Evolutionary conservation across 2,113 vertebrate species (phyloP), one percentile per base, ranked within the genome.

Genomic region (Diglossa brunneiventris): DNA sequence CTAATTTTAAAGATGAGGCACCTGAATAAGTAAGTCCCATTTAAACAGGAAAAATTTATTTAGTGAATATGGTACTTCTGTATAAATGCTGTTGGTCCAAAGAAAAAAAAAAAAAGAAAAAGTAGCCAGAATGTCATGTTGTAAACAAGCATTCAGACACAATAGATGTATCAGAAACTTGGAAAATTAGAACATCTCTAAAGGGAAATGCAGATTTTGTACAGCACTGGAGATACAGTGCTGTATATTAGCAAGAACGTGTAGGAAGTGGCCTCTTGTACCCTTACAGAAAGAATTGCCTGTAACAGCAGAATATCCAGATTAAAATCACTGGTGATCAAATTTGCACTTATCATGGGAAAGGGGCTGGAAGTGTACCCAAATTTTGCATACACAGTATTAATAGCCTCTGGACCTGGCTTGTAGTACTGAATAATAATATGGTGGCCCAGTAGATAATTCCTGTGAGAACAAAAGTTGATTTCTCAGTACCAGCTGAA

Each of bases 241-340:
- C 23, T 80, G 17, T 52, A 26, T 6, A 3, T 62, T 27, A 68
- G 47, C 16, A 31, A 42, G 47, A 67, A 37, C 0, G 0, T 14
- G 20, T 15, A 37, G 64, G 28, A 77, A 49, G 49, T 35, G 30
- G 33, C 21, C 31, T 68, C 11, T 49, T 68, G 39, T 44, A 73
- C 70, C 27, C 27, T 53, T 42, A 31, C 13, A 75, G 35, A 49
- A 64, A 75, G 24, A 79, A 64, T 6, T 64, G 28, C 19, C 61
- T 55, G 22, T 55, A 55, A 50, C 68, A 83, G 31, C 31, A 63
- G 47, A 76, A 90, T 63, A 67, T 83, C n/a, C 64, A 52, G 58
- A 67, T 72, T 33, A 64, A 83, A 76, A 76, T 56, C 3, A 33
- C 5, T 68, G 47, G 44, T 76, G 52, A 70, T 69, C n/a, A 68